Percentiles rank a stretch among this genome's conserved stretches.
Evolutionary conservation across 92 coral and sea anemone species (phyloP).

Genomic region (Parazoanthus atlanticus): DNA sequence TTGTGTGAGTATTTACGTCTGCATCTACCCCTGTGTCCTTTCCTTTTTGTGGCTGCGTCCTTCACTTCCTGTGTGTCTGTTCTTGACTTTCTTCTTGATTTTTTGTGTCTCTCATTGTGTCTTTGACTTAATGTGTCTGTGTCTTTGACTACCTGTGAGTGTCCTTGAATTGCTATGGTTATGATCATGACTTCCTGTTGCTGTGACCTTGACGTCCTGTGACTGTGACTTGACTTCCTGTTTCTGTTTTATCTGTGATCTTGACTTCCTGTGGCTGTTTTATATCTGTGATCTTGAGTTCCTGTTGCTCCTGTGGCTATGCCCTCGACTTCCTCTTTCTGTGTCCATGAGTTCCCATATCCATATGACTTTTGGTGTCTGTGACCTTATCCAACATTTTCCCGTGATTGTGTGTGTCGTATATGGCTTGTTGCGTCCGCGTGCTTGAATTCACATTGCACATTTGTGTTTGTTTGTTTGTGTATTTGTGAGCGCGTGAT

Average conservation of each 20-base stretch:
- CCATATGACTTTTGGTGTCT: not conserved
- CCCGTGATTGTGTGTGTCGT: not conserved
- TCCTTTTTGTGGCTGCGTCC: too few relatives aligned
- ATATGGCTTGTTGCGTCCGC: not conserved
- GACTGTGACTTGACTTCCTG: too few relatives aligned
- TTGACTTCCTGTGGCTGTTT: not conserved
- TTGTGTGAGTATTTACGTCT: too few relatives aligned
- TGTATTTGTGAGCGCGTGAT: not conserved
- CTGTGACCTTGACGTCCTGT: not conserved
- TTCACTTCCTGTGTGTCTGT: too few relatives aligned
- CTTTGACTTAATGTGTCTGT: too few relatives aligned
- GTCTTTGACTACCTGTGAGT: not conserved
- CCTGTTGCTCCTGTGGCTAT: not conserved
- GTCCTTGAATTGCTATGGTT: not conserved
- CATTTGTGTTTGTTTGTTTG: not conserved
- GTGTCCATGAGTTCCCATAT: too few relatives aligned
- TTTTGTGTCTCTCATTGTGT: too few relatives aligned
- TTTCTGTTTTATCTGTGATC: not conserved
- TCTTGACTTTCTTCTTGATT: too few relatives aligned
- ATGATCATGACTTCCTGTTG: not conserved
- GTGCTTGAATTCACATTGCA: not conserved
- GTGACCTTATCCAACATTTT: not conserved
- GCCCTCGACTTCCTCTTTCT: not conserved
- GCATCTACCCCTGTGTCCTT: too few relatives aligned
- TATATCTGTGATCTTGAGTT: not conserved